phyloP scores from a whole-genome alignment of 2,113 vertebrate species.

The Nothocercus nigrocapillus region DNA sequence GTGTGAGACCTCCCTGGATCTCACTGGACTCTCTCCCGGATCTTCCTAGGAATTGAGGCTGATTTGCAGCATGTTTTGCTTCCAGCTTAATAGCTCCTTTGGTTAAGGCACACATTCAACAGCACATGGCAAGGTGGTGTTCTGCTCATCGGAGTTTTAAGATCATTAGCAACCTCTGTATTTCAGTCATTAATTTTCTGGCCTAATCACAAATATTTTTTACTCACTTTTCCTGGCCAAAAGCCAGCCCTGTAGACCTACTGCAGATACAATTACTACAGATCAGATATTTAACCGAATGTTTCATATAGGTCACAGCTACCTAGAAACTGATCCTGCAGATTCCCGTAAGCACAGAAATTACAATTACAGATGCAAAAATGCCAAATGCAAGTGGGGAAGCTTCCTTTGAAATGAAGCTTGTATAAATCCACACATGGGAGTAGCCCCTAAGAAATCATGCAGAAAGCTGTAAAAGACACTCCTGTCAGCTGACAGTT shows the following conservation, averaged over 20 bases:
- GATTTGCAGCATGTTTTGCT: neutral
- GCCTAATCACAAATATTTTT: neutral
- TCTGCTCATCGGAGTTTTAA: neutral
- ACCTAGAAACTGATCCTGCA: neutral
- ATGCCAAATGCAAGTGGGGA: neutral
- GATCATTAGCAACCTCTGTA: neutral
- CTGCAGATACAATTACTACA: neutral
- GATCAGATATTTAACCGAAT: neutral
- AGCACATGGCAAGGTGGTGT: too few relatives aligned
- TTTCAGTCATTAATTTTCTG: neutral
- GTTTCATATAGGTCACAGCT: neutral
- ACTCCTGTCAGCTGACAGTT: constrained; percentile 6
- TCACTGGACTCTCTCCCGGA: neutral
- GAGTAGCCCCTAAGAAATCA: neutral
- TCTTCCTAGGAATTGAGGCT: neutral
- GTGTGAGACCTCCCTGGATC: neutral
- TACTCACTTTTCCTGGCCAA: neutral
- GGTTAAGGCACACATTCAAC: neutral
- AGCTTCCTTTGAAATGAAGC: neutral
- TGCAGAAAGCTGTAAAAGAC: neutral
- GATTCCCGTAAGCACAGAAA: neutral
- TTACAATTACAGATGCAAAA: neutral
- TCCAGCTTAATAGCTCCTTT: neutral
- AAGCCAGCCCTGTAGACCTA: neutral
- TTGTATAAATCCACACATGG: neutral